Evolutionary conservation across 1,140 invertebrate genomes (phyloP), one percentile per base, ranked within the genome.

Genomic region (Brachionus paranguensis): DNA sequence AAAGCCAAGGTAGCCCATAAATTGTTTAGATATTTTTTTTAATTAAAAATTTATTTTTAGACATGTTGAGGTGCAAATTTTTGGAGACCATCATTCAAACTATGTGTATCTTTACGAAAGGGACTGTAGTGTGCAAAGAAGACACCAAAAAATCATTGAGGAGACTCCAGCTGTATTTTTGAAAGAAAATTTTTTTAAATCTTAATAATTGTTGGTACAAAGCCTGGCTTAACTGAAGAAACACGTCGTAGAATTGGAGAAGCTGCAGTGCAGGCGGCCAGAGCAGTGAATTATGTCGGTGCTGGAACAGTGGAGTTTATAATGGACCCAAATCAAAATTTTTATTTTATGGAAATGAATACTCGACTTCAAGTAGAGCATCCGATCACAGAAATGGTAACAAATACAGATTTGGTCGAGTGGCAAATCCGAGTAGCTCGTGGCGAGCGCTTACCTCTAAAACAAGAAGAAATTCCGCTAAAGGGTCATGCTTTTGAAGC

Each of bases 61-160:
- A 85, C 96, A 97, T 87, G 94, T 97, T 0, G 95, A 98, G 91
- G 95, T 97, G 0, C 95, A 96, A 85, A 89, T 90, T 43, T 89
- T 89, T 65, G 93, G 92, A 5, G 93, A 93, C 87, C 87, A 89
- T 37, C 90, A 92, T 88, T 91, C 90, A n/a, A 93, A 93, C 86
- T 92, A 92, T 87, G 92, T 93, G 0, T 92, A 93, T 87, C 86
- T 93, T 43, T 93, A 92, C 90, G 97, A 99, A 90, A 91, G 97
- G 86, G 97, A 99, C 88, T 99, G 97, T 88, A 96, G 95, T 60
- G 94, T 99, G 20, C 97, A 99, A 89, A 92, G 97, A 85, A 91
- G 97, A 84, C 96, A 99, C 91, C 97, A 99, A 88, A 99, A 99
- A 90, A 93, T 99, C 68, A 97, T 99, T 76, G 97, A 99, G 91